Conservation (phyloP, 64 coral and sea anemone species). For the Stichodactyla helianthus region DNA sequence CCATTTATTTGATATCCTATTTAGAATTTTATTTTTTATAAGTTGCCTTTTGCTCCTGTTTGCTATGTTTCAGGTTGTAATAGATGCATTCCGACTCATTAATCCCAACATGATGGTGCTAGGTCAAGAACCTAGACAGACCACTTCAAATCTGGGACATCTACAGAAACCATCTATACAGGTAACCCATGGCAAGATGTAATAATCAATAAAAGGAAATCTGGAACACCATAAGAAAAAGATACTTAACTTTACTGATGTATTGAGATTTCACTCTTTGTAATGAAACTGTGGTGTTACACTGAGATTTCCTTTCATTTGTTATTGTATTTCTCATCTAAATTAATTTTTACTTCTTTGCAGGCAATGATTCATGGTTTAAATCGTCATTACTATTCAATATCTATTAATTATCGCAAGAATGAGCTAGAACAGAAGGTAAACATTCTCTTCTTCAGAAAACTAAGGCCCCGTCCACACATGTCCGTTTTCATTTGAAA, state of each 20-base stretch:
- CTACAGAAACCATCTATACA: slow-evolving; percentile 98
- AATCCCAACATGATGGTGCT: slow-evolving; percentile 99
- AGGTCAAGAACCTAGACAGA: slow-evolving; percentile 94
- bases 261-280: too few species aligned
- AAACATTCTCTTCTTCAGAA: background rate
- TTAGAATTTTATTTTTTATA: too few species aligned
- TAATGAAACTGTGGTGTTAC: too few species aligned
- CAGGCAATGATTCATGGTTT: slow-evolving; percentile 74
- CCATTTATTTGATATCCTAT: too few species aligned
- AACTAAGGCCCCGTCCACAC: too few species aligned
- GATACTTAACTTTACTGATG: too few species aligned
- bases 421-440: slow-evolving; percentile 99
- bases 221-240: too few species aligned
- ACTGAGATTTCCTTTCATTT: background rate
- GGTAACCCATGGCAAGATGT: slow-evolving; percentile 28
- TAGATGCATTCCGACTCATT: slow-evolving; percentile 97
- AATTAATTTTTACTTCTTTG: background rate
- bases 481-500: too few species aligned
- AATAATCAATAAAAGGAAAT: too few species aligned
- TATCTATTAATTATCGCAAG: slow-evolving; percentile 96
- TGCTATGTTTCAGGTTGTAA: slow-evolving; percentile 65
- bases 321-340: too few species aligned
- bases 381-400: slow-evolving; percentile 90
- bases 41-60: background rate
- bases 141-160: slow-evolving; percentile 97